Conservation (phyloP, 1,140 invertebrate species). For the Bombus turneri region DNA sequence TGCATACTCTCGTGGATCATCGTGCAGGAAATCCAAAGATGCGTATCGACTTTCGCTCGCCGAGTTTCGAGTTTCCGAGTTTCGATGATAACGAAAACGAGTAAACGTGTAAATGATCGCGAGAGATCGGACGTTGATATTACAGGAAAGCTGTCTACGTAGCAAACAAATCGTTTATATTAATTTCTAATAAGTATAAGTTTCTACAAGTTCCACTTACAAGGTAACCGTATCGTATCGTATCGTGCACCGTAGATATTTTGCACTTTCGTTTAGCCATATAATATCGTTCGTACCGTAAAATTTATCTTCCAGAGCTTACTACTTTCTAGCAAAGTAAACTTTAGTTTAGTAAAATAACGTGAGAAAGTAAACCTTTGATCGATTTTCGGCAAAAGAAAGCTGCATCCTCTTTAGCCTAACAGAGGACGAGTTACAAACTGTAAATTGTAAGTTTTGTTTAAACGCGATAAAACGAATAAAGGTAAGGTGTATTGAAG, state of each 20-base stretch:
- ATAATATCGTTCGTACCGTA: background rate
- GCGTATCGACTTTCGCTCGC: background rate
- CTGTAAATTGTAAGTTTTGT: too few species aligned
- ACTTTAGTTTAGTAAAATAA: background rate
- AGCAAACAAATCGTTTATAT: too few species aligned
- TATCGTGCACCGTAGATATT: background rate
- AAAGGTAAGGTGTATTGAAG: background rate
- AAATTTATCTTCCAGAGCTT: background rate
- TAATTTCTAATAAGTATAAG: background rate
- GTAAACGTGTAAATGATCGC: background rate
- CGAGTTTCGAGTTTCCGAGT: background rate
- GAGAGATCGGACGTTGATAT: background rate
- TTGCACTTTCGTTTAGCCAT: background rate
- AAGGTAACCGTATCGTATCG: too few species aligned
- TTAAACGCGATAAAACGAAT: too few species aligned
- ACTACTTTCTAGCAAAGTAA: too few species aligned
- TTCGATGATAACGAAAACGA: background rate
- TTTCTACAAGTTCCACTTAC: background rate
- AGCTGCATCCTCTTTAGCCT: too few species aligned
- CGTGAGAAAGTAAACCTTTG: too few species aligned
- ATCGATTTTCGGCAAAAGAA: background rate
- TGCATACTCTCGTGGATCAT: background rate
- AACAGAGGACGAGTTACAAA: fast-evolving
- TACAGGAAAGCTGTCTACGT: background rate
- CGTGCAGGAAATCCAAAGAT: background rate